A percentile compares a stretch with the other conserved stretches of the same genome.
Evolutionary conservation across 2,113 vertebrate species (phyloP).

Genomic region (Istiophorus platypterus): DNA sequence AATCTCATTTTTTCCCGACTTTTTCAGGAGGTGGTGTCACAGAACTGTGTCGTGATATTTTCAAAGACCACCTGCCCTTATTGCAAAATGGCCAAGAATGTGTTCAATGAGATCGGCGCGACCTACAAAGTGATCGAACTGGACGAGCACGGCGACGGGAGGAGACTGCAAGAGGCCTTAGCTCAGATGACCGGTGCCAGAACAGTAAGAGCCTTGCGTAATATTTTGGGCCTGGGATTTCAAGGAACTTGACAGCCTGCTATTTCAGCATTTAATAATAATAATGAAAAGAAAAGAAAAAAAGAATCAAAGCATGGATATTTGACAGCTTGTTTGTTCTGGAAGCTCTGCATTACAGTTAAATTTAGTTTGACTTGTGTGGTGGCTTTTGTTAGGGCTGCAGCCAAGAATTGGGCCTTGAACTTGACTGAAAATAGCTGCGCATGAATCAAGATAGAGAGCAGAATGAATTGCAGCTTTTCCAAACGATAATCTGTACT

Average conservation of each 20-base stretch:
- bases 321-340: constrained; percentile 32
- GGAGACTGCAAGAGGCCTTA: constrained; percentile 89
- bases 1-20: constrained; percentile 5
- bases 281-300: not conserved
- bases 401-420: constrained; percentile 9
- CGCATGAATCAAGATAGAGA: constrained; percentile 8
- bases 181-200: constrained; percentile 90
- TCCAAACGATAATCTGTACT: not conserved
- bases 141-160: constrained; percentile 89
- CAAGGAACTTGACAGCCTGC: not conserved
- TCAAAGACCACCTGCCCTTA: constrained; percentile 95
- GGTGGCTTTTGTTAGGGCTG: constrained; percentile 8
- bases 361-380: constrained; percentile 16
- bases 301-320: not conserved
- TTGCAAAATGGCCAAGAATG: constrained; percentile 93
- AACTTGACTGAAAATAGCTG: constrained; percentile 15
- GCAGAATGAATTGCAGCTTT: not conserved
- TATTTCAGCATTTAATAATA: constrained; percentile 26
- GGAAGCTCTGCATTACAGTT: constrained; percentile 35
- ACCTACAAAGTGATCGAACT: constrained; percentile 91
- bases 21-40: constrained; percentile 89
- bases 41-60: constrained; percentile 96
- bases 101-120: constrained; percentile 91
- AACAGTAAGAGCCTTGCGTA: constrained; percentile 86
- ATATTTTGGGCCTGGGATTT: not conserved